Base-by-base conservation (phyloP, 2,113 vertebrate species). In the Callopanchax toddi region DNA sequence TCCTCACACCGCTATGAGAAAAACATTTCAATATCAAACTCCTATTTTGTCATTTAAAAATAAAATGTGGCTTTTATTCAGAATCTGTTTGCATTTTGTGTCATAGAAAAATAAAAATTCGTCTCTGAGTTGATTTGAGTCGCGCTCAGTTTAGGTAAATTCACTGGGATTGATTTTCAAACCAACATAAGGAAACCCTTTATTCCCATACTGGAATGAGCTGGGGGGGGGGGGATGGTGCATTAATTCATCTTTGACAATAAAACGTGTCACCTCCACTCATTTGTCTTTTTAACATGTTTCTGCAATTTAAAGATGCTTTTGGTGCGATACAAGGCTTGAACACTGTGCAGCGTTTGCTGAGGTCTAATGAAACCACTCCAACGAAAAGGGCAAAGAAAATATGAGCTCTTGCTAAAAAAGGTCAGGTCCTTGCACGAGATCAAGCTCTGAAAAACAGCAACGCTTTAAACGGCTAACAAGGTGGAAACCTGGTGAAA, bases 381-480 rank as follows among this genome's bases (percentile, higher is more conserved):
- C 58, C 68, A 64, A 17, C 3, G 23, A 87, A 37, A 83, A 87
- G 81, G 83, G 78, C 83, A 84, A 78, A 66, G 69, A 13, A 76
- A 84, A 84, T 69, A 62, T 59, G 65, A 50, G 62, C 74, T 43
- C 71, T 74, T 57, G 22, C 40, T 6, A 37, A 37, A 17, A 83
- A 85, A 83, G 72, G 79, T 85, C 73, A 79, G 73, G 56, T 73
- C 42, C 53, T 55, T 68, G 39, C 21, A 68, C 52, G 52, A 60
- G 66, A 76, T 76, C 67, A 67, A 52, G 40, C 23, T 60, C 16
- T 51, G 57, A 57, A 60, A 79, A 82, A 61, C 26, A 61, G 67
- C 22, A 1, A 59, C 18, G 45, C 65, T 63, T 68, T 52, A 60
- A 66, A 12, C 11, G 3, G 71, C 16, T 6, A 71, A 76, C 44